phyloP scores from a whole-genome alignment of 2,113 vertebrate species.

The Tinamus guttatus region DNA sequence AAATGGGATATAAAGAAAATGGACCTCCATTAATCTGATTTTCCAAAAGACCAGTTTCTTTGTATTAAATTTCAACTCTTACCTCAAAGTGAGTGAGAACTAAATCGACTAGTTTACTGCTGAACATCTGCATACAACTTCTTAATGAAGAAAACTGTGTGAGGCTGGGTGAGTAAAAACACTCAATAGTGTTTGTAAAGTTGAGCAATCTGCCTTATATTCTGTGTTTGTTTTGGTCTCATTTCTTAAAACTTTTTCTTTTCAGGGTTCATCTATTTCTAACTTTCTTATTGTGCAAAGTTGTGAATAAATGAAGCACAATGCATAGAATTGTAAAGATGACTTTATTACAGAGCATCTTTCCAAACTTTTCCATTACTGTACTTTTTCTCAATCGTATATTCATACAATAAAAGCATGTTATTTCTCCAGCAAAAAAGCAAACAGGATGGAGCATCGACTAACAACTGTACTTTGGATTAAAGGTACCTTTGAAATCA shows the following conservation, averaged over 20 bases:
- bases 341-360: background rate
- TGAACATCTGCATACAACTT: background rate
- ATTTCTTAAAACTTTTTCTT: background rate
- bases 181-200: background rate
- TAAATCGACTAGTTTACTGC: background rate
- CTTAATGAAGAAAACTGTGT: background rate
- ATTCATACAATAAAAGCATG: background rate
- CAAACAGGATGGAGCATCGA: background rate
- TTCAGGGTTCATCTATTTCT: background rate
- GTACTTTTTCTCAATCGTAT: background rate
- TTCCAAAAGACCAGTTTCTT: background rate
- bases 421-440: background rate
- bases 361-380: background rate
- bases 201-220: background rate
- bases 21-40: background rate
- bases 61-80: background rate
- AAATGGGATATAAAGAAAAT: background rate
- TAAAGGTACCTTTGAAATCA: background rate
- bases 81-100: background rate
- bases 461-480: background rate
- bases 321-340: background rate
- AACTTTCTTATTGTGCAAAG: background rate
- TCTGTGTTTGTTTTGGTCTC: background rate
- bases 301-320: background rate
- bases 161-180: no score